Conservation (phyloP, 2,888 invertebrate genomes). For the Torymus aiolomorphi region DNA sequence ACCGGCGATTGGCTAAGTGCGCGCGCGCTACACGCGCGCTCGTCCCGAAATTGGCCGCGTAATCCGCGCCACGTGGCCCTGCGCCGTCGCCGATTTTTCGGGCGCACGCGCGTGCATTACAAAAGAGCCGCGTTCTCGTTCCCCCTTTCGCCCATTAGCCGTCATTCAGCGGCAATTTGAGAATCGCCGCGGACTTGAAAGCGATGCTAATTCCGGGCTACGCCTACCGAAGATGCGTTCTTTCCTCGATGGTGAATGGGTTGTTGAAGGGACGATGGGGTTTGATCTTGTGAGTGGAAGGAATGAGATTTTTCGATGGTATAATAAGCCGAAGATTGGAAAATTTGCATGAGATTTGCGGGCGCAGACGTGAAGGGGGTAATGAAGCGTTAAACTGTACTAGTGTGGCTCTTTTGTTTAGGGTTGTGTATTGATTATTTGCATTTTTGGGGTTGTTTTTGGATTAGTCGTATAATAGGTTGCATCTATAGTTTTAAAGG, state of each 20-base stretch:
- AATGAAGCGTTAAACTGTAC: too few species aligned
- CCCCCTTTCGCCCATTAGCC: conserved; percentile 49
- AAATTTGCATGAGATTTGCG: too few species aligned
- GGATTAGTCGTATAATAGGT: too few species aligned
- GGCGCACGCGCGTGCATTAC: conserved; percentile 13
- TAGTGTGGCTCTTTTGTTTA: too few species aligned
- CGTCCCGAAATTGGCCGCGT: conserved; percentile 71
- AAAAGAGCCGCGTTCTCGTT: conserved; percentile 24
- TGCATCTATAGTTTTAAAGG: too few species aligned
- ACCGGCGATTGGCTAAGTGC: conserved; percentile 51
- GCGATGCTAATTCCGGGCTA: conserved; percentile 64
- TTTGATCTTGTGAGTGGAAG: not conserved
- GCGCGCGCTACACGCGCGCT: conserved; percentile 57
- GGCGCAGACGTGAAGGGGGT: too few species aligned
- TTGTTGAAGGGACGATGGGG: not conserved
- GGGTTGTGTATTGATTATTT: too few species aligned
- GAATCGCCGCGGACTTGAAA: conserved; percentile 68
- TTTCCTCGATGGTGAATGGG: not conserved
- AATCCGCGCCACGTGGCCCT: conserved; percentile 72
- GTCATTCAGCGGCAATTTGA: conserved; percentile 68
- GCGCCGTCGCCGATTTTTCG: conserved; percentile 56
- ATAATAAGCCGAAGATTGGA: too few species aligned
- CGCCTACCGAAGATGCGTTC: conserved; percentile 27
- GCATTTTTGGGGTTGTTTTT: too few species aligned
- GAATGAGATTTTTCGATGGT: not conserved